Evolutionary conservation across 2,888 invertebrate species (phyloP).

Genomic region (Cerastoderma edule): DNA sequence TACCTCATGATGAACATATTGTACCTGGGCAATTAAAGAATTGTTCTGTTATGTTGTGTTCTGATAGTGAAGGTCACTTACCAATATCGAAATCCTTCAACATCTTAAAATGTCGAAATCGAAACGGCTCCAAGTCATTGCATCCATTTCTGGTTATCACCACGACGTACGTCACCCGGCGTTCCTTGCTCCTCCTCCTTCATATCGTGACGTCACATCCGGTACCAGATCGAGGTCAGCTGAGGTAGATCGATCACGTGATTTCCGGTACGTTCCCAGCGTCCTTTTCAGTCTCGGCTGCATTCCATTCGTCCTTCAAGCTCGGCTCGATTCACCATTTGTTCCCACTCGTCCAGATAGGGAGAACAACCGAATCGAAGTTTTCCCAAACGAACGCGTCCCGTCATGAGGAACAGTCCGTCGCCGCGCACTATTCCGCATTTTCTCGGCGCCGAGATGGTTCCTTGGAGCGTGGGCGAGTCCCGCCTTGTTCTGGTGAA

Average conservation of each 20-base stretch:
- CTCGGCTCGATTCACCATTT: conserved; percentile 59
- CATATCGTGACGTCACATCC: conserved; percentile 44
- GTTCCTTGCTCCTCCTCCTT: conserved; percentile 28
- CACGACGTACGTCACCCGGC: conserved; percentile 13
- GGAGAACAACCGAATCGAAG: conserved; percentile 71
- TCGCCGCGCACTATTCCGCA: conserved; percentile 68
- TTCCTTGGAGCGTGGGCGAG: conserved; percentile 62
- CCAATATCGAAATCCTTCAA: no score
- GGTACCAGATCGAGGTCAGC: conserved; percentile 42
- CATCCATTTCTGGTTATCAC: no score
- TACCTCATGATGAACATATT: no score
- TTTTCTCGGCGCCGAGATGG: conserved; percentile 65
- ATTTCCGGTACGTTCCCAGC: conserved; percentile 10
- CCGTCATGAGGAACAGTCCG: conserved; percentile 75
- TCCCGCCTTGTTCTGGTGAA: conserved; percentile 48
- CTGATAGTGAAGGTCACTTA: no score
- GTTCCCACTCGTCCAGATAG: conserved; percentile 72
- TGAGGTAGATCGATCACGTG: conserved; percentile 58
- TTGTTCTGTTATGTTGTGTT: no score
- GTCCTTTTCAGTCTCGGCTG: conserved; percentile 48
- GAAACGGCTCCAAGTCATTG: no score
- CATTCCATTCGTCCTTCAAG: conserved; percentile 64
- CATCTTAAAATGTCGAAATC: no score
- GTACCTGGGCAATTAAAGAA: no score
- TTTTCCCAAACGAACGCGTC: conserved; percentile 71